Conservation (phyloP, 2,797 vertebrate genomes). For the Manis javanica region DNA sequence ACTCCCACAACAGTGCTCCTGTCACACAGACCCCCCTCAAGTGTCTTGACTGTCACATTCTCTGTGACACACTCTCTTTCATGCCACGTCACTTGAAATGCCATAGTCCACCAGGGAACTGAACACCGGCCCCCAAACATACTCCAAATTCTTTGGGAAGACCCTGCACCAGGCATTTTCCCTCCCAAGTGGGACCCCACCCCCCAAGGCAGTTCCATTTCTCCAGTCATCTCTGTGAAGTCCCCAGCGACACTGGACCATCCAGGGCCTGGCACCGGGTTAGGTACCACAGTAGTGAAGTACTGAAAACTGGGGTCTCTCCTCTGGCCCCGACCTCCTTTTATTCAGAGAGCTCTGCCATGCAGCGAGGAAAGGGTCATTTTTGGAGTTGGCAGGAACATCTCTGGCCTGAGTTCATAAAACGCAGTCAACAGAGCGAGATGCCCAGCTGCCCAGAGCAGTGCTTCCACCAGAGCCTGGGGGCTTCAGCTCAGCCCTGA, state of each 20-base stretch:
- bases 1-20: fast-evolving
- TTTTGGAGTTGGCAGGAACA: background rate
- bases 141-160: background rate
- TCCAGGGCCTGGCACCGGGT: background rate
- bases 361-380: background rate
- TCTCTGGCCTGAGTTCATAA: background rate
- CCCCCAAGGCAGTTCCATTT: fast-evolving
- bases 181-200: background rate
- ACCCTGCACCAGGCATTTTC: background rate
- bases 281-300: background rate
- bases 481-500: fast-evolving
- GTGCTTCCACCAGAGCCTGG: background rate
- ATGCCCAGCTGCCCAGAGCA: background rate
- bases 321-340: background rate
- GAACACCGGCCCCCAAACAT: background rate
- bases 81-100: background rate
- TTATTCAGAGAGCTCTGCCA: background rate
- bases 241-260: background rate
- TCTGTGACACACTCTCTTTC: background rate
- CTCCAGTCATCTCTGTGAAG: background rate
- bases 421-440: background rate
- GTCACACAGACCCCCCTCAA: background rate
- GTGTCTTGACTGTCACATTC: background rate
- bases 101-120: background rate
- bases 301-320: background rate